A percentile compares a stretch with the other conserved stretches of the same genome.
Conservation (phyloP, 2,888 invertebrate genomes). For the Megaustenia siamemsis region DNA sequence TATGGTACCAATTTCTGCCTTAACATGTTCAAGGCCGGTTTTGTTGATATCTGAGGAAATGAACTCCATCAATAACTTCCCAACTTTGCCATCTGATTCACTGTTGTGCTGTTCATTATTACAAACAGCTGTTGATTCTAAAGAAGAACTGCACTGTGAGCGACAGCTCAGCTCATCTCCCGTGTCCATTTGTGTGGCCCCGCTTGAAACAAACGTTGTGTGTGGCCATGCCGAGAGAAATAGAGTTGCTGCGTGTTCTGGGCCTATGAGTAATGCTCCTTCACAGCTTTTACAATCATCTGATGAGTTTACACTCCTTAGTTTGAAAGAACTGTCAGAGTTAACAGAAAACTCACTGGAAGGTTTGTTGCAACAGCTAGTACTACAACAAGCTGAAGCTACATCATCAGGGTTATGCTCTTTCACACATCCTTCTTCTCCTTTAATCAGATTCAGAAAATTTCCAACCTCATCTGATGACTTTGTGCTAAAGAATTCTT, state of each 20-base stretch:
- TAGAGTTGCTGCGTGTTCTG: constrained; percentile 38
- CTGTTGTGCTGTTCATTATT: neutral
- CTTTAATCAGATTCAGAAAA: constrained; percentile 45
- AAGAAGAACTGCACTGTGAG: neutral
- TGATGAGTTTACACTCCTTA: neutral
- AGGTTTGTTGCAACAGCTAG: neutral
- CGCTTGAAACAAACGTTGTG: neutral
- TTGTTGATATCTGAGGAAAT: constrained; percentile 1
- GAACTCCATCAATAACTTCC: constrained; percentile 8
- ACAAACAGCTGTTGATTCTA: neutral
- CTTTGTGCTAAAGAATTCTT: constrained; percentile 29
- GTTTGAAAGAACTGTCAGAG: neutral
- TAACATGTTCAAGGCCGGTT: constrained; percentile 2
- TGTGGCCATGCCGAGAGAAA: constrained; percentile 35
- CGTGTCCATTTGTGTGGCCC: neutral
- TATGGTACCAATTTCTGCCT: constrained; percentile 42
- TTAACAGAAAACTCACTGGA: neutral
- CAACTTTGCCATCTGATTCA: neutral
- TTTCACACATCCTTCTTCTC: neutral
- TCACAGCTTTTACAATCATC: constrained; percentile 13
- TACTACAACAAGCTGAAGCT: constrained; percentile 8
- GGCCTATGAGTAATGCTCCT: constrained; percentile 13
- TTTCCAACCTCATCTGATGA: constrained; percentile 6
- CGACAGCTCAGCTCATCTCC: neutral
- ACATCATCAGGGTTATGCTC: neutral